Conservation (phyloP, 1,140 invertebrate species). For the Pinna nobilis region DNA sequence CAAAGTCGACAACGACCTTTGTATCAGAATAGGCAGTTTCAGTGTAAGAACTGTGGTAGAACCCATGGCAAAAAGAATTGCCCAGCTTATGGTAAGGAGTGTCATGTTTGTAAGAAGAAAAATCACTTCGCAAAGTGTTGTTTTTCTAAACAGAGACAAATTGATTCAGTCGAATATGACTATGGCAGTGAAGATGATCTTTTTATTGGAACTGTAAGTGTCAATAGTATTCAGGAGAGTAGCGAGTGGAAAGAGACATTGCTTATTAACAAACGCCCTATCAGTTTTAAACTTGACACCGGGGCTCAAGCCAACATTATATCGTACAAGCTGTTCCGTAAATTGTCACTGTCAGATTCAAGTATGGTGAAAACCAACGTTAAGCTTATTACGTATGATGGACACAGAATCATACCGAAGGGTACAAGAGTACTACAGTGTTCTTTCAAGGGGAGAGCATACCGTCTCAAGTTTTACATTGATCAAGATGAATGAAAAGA, state of each 20-base stretch:
- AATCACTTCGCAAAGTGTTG: constrained; percentile 24
- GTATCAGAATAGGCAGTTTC: too few species aligned
- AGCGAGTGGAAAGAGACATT: neutral
- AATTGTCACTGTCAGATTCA: neutral
- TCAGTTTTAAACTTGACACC: constrained; percentile 31
- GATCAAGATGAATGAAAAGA: too few species aligned
- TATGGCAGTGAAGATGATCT: constrained; percentile 9
- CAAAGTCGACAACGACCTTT: too few species aligned
- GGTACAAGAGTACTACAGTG: constrained; percentile 2
- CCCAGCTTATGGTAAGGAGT: constrained; percentile 22
- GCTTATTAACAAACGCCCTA: neutral
- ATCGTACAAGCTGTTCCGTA: constrained; percentile 5
- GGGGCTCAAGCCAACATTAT: constrained; percentile 36
- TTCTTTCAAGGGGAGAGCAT: neutral
- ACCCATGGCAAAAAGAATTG: constrained; percentile 3
- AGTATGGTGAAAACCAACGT: neutral
- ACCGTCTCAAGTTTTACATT: constrained; percentile 12
- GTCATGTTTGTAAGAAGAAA: constrained; percentile 16
- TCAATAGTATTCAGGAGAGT: neutral
- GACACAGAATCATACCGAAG: neutral
- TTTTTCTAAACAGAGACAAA: constrained; percentile 5
- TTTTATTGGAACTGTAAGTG: constrained; percentile 22
- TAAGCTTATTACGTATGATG: constrained; percentile 14
- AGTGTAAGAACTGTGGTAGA: constrained; percentile 32
- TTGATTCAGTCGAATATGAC: constrained; percentile 9